These are phyloP conservation scores for Lordiphosa clarofinis DNA, from an alignment of 1,140 invertebrate species.

Conservation along the genomic window DNA sequence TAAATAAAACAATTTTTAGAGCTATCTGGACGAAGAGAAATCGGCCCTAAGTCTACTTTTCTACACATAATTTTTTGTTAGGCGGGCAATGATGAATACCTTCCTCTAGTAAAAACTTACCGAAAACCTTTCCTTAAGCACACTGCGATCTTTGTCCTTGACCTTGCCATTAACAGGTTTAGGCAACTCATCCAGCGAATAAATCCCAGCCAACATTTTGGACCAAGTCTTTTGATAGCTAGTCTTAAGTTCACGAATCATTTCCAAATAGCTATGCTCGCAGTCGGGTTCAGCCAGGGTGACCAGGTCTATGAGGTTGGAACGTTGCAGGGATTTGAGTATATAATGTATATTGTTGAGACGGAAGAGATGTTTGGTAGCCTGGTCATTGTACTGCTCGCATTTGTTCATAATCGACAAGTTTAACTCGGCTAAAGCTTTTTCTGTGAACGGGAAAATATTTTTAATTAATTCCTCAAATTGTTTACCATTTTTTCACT, in stretches of 20 bases:
- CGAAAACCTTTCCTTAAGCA: slow-evolving; percentile 96
- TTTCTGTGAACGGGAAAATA: slow-evolving; percentile 82
- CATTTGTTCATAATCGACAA: slow-evolving; percentile 91
- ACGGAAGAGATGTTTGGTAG: slow-evolving; percentile 91
- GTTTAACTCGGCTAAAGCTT: slow-evolving; percentile 92
- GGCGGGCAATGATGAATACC: too few relatives aligned
- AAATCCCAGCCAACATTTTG: slow-evolving; percentile 88
- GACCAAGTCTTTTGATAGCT: slow-evolving; percentile 84
- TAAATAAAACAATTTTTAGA: too few relatives aligned
- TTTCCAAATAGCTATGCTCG: slow-evolving; percentile 90
- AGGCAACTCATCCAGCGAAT: slow-evolving; percentile 84
- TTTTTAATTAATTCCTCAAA: background rate
- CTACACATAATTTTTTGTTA: too few relatives aligned
- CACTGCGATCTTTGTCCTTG: slow-evolving; percentile 92
- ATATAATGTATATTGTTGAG: slow-evolving; percentile 94
- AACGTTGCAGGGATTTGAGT: slow-evolving; percentile 91
- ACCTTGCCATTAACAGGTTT: slow-evolving; percentile 85
- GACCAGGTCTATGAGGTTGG: slow-evolving; percentile 89
- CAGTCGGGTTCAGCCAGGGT: slow-evolving; percentile 90
- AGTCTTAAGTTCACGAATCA: slow-evolving; percentile 80
- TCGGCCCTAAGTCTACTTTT: too few relatives aligned
- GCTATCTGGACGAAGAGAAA: too few relatives aligned
- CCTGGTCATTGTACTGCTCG: slow-evolving; percentile 90
- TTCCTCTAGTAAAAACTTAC: too few relatives aligned
- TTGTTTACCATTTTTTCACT: slow-evolving; percentile 38